Conservation (phyloP, 1,140 invertebrate genomes). For the Euschistus heros region DNA sequence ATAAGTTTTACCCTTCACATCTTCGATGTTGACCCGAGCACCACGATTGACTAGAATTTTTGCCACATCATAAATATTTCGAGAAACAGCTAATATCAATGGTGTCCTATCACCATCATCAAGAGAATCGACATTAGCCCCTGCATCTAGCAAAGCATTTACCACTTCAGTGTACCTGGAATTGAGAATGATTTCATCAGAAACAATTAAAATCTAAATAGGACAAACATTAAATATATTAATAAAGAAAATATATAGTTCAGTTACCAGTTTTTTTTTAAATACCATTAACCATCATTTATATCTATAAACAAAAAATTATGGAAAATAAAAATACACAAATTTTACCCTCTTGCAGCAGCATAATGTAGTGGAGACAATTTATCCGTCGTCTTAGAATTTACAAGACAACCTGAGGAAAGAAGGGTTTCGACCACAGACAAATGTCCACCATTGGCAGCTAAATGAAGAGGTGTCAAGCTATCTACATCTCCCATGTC, state of each 20-base stretch:
- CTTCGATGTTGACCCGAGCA: slow-evolving; percentile 47
- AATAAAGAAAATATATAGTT: no score
- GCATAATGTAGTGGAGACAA: slow-evolving; percentile 38
- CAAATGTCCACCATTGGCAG: slow-evolving; percentile 34
- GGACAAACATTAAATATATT: no score
- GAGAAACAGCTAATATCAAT: slow-evolving; percentile 41
- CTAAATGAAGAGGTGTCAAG: slow-evolving; percentile 38
- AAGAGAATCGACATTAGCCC: slow-evolving; percentile 45
- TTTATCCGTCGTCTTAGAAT: slow-evolving; percentile 34
- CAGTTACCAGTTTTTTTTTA: no score
- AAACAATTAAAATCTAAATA: no score
- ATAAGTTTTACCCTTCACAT: slow-evolving; percentile 37
- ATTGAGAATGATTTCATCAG: background rate
- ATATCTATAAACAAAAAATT: no score
- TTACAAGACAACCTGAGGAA: slow-evolving; percentile 31
- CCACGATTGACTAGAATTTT: slow-evolving; percentile 40
- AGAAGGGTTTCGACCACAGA: slow-evolving; percentile 33
- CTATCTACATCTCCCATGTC: slow-evolving; percentile 32
- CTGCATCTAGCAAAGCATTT: slow-evolving; percentile 42
- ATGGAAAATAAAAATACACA: slow-evolving; percentile 22
- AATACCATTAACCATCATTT: no score
- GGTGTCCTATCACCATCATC: slow-evolving; percentile 46
- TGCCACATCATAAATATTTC: slow-evolving; percentile 39
- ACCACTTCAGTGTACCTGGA: slow-evolving; percentile 39
- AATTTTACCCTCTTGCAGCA: slow-evolving; percentile 32